Evolutionary conservation across 1,140 invertebrate species (phyloP).

Genomic region (Nymphalis io): DNA sequence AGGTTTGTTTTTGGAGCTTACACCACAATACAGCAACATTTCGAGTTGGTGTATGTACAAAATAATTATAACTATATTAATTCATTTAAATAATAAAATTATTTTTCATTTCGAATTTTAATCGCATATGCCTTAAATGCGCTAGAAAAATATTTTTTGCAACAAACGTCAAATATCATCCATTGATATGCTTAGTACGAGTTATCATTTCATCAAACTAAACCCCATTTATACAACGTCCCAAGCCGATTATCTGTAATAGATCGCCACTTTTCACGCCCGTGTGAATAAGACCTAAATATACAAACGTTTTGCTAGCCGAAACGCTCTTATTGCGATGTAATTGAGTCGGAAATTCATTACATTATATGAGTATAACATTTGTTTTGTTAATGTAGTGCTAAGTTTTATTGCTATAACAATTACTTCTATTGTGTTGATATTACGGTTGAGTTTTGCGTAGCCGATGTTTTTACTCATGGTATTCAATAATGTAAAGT

Average conservation of each 20-base stretch:
- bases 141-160: not conserved
- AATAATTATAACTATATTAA: too few relatives aligned
- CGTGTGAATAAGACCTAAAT: conserved; percentile 18
- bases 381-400: not conserved
- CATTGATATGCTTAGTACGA: not conserved
- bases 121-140: not conserved
- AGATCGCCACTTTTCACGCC: conserved; percentile 53
- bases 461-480: not conserved
- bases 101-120: conserved; percentile 12
- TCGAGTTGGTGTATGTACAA: too few relatives aligned
- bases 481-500: conserved; percentile 18
- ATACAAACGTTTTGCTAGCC: not conserved
- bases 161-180: not conserved
- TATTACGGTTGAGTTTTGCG: not conserved
- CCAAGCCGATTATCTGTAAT: conserved; percentile 63
- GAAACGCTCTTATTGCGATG: conserved; percentile 38
- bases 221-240: conserved; percentile 49
- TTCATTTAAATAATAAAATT: too few relatives aligned
- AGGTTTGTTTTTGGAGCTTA: too few relatives aligned
- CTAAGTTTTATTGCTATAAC: not conserved
- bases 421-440: not conserved
- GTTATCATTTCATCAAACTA: conserved; percentile 16
- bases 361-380: not conserved
- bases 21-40: too few relatives aligned
- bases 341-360: not conserved